Evolutionary conservation across 2,888 invertebrate genomes (phyloP).

Genomic region (Catocala fraxini): DNA sequence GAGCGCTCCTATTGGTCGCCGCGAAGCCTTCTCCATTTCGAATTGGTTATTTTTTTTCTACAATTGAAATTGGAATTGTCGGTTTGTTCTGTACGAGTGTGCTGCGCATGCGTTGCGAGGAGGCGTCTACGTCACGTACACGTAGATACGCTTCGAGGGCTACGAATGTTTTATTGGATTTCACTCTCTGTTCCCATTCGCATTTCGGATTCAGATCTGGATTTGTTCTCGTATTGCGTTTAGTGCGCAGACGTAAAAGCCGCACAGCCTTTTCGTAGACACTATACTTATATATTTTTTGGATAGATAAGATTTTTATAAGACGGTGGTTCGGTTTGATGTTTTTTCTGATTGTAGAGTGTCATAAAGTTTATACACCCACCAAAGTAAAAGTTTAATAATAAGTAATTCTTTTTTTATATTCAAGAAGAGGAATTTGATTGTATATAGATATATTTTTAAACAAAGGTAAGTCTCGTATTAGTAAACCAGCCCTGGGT

Average conservation of each 20-base stretch:
- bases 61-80: slow-evolving; percentile 86
- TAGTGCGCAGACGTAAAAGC: slow-evolving; percentile 75
- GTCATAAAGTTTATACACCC: no score
- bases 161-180: slow-evolving; percentile 86
- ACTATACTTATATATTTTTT: slow-evolving; percentile 15
- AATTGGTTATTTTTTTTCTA: slow-evolving; percentile 87
- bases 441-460: no score
- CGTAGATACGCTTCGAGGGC: slow-evolving; percentile 81
- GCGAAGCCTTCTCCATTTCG: slow-evolving; percentile 86
- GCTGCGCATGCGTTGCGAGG: slow-evolving; percentile 78
- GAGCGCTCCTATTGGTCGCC: slow-evolving; percentile 84
- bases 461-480: no score
- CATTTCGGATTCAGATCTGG: slow-evolving; percentile 77
- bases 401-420: no score
- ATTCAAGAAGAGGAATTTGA: no score
- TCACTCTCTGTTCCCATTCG: slow-evolving; percentile 81
- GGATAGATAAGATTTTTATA: neutral
- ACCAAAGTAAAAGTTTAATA: no score
- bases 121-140: slow-evolving; percentile 84
- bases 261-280: slow-evolving; percentile 24
- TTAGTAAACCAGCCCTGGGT: no score
- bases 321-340: neutral
- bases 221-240: slow-evolving; percentile 70
- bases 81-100: slow-evolving; percentile 80
- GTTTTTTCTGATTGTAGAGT: neutral